Percentiles rank a stretch among this genome's conserved stretches.
phyloP scores from a whole-genome alignment of 2,113 vertebrate genomes.

The Tamias sibiricus region DNA sequence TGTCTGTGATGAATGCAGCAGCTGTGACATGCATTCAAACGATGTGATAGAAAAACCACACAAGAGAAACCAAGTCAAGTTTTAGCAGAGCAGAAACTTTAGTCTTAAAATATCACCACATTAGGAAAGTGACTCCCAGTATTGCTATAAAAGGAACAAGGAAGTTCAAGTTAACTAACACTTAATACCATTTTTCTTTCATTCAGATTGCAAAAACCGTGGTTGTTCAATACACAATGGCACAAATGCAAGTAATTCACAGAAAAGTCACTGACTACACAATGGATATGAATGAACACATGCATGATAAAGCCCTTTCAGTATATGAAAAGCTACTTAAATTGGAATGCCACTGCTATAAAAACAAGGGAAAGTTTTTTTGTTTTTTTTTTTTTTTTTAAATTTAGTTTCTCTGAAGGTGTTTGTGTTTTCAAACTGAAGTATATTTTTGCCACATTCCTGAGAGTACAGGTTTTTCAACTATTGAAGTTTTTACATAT shows the following conservation, averaged over 20 bases:
- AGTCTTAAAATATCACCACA: conserved; percentile 64
- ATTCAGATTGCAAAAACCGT: conserved; percentile 9
- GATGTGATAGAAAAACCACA: conserved; percentile 64
- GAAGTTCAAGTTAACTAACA: conserved; percentile 45
- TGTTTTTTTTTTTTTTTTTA: background rate
- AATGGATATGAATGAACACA: background rate
- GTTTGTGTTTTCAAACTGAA: background rate
- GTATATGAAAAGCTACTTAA: conserved; percentile 4
- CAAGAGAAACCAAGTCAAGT: conserved; percentile 49
- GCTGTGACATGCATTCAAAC: conserved; percentile 46
- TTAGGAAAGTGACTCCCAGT: conserved; percentile 56
- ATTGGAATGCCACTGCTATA: background rate
- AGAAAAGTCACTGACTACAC: background rate
- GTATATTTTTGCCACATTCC: background rate
- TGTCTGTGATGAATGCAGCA: conserved; percentile 52
- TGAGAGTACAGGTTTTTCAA: background rate
- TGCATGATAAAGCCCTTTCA: background rate
- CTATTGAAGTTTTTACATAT: background rate
- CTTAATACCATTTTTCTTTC: conserved; percentile 44
- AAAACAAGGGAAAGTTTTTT: background rate
- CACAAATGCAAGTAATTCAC: conserved; percentile 10
- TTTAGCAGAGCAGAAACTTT: conserved; percentile 48
- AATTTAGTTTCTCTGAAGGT: conserved; percentile 37
- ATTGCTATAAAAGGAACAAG: conserved; percentile 47
- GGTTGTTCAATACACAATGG: background rate